phyloP scores from a whole-genome alignment of 2,113 vertebrate genomes.

The Dunckerocampus dactyliophorus region DNA sequence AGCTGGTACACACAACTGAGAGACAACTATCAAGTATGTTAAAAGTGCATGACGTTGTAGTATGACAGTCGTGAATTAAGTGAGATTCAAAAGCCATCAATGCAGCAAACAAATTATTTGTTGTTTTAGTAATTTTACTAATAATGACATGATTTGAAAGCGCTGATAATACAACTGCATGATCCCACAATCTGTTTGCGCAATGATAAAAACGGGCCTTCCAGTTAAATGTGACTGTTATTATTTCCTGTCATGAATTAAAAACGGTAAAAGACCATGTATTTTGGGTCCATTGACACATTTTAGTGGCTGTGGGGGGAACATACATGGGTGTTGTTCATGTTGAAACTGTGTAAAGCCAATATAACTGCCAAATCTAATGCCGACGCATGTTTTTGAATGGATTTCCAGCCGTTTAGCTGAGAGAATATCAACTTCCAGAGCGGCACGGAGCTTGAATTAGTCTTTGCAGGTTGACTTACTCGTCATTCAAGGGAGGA shows the following conservation, averaged over 20 bases:
- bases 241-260: background rate
- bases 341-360: background rate
- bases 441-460: background rate
- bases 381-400: background rate
- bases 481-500: background rate
- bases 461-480: background rate
- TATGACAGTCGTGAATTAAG: conserved; percentile 25
- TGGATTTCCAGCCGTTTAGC: background rate
- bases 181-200: no score
- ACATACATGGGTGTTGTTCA: conserved; percentile 10
- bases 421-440: background rate
- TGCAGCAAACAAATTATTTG: conserved; percentile 10
- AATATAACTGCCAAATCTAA: conserved; percentile 1
- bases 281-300: background rate
- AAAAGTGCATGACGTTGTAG: conserved; percentile 45
- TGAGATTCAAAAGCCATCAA: conserved; percentile 13
- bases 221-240: background rate
- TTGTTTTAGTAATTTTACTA: conserved; percentile 5
- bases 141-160: background rate
- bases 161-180: background rate
- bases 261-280: background rate
- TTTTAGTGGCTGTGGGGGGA: conserved; percentile 16
- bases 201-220: no score
- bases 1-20: conserved; percentile 1
- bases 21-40: background rate